Evolutionary conservation across 2,797 vertebrate genomes (phyloP), one percentile per base, ranked within the genome.

Genomic region (Onychomys torridus): DNA sequence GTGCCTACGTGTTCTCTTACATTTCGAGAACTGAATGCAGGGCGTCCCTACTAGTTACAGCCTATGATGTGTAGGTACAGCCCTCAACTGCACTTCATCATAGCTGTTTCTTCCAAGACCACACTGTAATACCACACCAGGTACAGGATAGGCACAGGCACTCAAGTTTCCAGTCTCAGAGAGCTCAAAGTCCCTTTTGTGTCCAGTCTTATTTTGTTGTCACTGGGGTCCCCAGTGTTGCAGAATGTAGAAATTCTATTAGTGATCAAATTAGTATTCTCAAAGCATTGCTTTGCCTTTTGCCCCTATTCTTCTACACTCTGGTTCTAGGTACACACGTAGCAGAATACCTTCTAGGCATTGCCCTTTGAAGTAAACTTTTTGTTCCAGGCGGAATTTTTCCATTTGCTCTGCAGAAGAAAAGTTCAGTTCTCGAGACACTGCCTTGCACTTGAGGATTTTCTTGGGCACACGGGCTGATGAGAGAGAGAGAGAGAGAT

Each of bases 351-450:
- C 99, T 99, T 99, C 99, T 99, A 99, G 98, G 99, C 99, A 99
- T 97, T 99, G 99, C 97, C 99, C 99, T 99, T 99, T 99, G 98
- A 99, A 99, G 99, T 99, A 99, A 98, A 99, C 99, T 98, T 99
- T 99, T 98, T 99, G 99, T 98, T 99, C 99, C 99, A 99, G 98
- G 93, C 99, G 98, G 98, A 99, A 99, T 98, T 99, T 99, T 98
- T 99, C 99, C 99, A 99, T 99, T 97, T 99, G 99, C 98, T 99
- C 99, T 57, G 99, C 98, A 32, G 99, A 99, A 90, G 99, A 99
- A 97, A 99, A 99, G 98, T 99, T 99, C 96, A 99, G 98, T 98
- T 99, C 99, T 99, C 99, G 99, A 98, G 99, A 99, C 81, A 99
- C 99, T 0, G 99, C 99, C 99, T 99, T 99, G 98, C 99, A 99